Percentiles rank a stretch among this genome's conserved stretches.
Conservation (phyloP, 2,888 invertebrate genomes). For the Ethmia dodecea region DNA sequence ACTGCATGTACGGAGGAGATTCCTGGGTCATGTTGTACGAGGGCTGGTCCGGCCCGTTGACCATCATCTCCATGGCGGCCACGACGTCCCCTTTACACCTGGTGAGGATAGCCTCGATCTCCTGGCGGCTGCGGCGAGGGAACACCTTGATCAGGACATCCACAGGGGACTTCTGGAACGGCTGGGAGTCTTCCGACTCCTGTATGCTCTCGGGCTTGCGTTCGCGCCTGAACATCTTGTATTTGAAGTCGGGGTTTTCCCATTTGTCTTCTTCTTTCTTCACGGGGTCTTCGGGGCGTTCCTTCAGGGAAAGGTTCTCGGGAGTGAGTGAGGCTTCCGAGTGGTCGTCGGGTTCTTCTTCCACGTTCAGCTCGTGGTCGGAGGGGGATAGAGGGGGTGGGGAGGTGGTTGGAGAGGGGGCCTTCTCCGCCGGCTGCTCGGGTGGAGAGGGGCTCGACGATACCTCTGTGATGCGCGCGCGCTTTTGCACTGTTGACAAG, state of each 20-base stretch:
- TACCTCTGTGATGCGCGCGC: conserved; percentile 67
- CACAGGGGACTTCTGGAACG: conserved; percentile 83
- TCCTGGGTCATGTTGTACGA: conserved; percentile 60
- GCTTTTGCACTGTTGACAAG: conserved; percentile 68
- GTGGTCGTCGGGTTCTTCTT: conserved; percentile 73
- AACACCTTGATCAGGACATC: conserved; percentile 94
- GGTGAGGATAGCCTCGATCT: conserved; percentile 90
- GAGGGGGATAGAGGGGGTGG: conserved; percentile 68
- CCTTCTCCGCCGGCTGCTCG: conserved; percentile 41
- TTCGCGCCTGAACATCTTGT: conserved; percentile 58
- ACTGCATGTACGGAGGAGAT: conserved; percentile 64
- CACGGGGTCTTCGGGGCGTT: conserved; percentile 69
- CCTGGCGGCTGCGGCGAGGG: conserved; percentile 89
- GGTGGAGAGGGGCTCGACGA: conserved; percentile 65
- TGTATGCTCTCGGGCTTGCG: conserved; percentile 40
- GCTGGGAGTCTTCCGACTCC: conserved; percentile 33
- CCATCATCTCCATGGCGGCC: conserved; percentile 94
- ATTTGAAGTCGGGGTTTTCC: conserved; percentile 60
- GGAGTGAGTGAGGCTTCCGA: conserved; percentile 80
- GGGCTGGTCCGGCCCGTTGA: conserved; percentile 76
- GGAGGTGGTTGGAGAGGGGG: conserved; percentile 46
- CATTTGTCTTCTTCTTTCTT: conserved; percentile 71
- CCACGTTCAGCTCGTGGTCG: conserved; percentile 74
- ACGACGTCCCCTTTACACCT: conserved; percentile 93
- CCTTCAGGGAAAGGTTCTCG: conserved; percentile 90